phyloP scores from a whole-genome alignment of 2,888 invertebrate species.

The Entomobrya proxima region DNA sequence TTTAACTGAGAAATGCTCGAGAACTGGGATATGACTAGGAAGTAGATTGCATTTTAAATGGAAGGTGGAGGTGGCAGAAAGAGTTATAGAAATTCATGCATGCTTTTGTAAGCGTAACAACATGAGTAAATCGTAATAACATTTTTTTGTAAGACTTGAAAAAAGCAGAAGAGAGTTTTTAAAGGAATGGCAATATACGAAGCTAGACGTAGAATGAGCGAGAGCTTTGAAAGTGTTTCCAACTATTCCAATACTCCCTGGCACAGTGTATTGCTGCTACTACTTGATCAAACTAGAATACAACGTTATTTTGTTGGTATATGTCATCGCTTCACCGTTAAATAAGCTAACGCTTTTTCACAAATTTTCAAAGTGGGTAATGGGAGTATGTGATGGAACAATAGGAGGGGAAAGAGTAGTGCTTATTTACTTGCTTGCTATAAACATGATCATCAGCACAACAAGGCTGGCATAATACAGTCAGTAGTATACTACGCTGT shows the following conservation, averaged over 20 bases:
- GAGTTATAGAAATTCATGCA: too few species aligned
- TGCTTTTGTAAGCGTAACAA: too few species aligned
- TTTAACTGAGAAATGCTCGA: not conserved
- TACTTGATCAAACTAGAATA: not conserved
- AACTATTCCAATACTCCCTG: too few species aligned
- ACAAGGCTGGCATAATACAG: too few species aligned
- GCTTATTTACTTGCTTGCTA: too few species aligned
- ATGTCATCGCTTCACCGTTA: not conserved
- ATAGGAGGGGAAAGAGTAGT: too few species aligned
- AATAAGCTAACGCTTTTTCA: not conserved
- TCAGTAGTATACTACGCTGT: too few species aligned
- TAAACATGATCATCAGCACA: too few species aligned
- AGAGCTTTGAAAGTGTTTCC: not conserved
- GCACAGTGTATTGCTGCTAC: not conserved
- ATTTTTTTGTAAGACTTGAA: not conserved
- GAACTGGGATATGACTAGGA: not conserved
- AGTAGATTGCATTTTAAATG: not conserved
- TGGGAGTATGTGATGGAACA: not conserved
- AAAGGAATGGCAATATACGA: not conserved
- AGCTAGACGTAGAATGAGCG: not conserved
- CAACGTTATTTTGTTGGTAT: not conserved
- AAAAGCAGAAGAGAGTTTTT: not conserved
- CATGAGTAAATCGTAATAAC: not conserved
- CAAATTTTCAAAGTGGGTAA: conserved; percentile 13
- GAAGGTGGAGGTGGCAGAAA: not conserved